Base-by-base conservation (phyloP, 2,797 vertebrate genomes). In the Falco cherrug region DNA sequence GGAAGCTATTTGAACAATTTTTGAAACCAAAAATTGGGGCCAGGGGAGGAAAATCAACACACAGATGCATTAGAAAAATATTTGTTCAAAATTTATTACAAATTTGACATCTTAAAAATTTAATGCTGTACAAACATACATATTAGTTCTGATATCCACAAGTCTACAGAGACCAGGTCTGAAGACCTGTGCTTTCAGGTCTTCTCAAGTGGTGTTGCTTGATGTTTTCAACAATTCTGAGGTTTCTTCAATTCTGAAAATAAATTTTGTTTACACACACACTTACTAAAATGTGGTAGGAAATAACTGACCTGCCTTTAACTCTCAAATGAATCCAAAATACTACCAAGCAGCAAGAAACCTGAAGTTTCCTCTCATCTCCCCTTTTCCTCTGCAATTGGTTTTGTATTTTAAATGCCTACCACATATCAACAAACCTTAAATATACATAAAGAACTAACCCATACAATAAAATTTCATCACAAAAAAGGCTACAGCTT, bases 211-310 rank as follows among this genome's bases (percentile, higher is more conserved):
- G 67, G 94, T 89, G 64, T 87, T 97, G 79, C 94, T 98, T 50
- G 97, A 95, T 50, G 91, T 97, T 98, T 98, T 98, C 96, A 99
- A 87, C 95, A 99, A 97, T 70, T 98, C 98, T 89, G 97, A 98
- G 26, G 98, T 99, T 96, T 99, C 98, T 96, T 98, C 98, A 98
- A 99, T 98, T 98, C 99, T 99, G 96, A 89, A 97, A 94, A 82
- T 43, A 93, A 79, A 68, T 64, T 29, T 75, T 51, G 39, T 85
- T 91, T 67, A 73, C 10, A 73, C 22, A 79, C 6, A 24, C 24
- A 35, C 24, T 78, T 70, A 61, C 39, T 85, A 87, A 90, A 95
- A 84, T 59, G 37, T 4, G 25, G 31, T 65, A 81, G 65, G n/a
- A 79, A 68, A 45, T 26, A 69, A 60, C 17, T 60, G 22, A 73